Evolutionary conservation across 2,888 invertebrate genomes (phyloP).

Genomic region (Ennomos quercinarius): DNA sequence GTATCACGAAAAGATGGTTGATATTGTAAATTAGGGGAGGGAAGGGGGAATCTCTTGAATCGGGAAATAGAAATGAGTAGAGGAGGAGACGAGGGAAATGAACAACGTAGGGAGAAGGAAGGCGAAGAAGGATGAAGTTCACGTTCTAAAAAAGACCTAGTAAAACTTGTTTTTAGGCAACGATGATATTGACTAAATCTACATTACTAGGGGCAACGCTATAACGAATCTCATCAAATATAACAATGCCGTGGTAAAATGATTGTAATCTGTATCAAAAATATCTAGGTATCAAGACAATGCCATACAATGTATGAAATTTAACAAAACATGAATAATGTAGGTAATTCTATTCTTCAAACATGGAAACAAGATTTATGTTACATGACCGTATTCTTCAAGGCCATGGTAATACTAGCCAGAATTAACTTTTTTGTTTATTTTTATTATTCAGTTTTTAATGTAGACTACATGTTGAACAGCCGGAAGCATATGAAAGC

Average conservation of each 20-base stretch:
- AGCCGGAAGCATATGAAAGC: too few species aligned
- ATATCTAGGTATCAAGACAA: conserved; percentile 37
- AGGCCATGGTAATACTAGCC: conserved; percentile 22
- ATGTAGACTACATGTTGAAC: too few species aligned
- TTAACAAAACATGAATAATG: conserved; percentile 30
- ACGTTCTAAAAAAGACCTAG: too few species aligned
- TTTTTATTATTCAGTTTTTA: background rate
- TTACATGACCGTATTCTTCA: conserved; percentile 32
- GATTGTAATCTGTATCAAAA: conserved; percentile 39
- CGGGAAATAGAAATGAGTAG: too few species aligned
- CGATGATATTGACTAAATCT: too few species aligned
- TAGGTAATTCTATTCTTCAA: conserved; percentile 23
- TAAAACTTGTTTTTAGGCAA: too few species aligned
- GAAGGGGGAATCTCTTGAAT: too few species aligned
- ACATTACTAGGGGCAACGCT: background rate
- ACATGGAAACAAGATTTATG: conserved; percentile 32
- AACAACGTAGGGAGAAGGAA: too few species aligned
- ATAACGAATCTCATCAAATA: conserved; percentile 25
- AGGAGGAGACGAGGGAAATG: too few species aligned
- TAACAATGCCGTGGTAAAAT: conserved; percentile 39
- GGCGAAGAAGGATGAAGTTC: too few species aligned
- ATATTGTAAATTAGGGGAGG: too few species aligned
- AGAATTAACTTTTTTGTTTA: background rate
- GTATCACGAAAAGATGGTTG: too few species aligned
- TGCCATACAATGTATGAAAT: conserved; percentile 34